Base-by-base conservation (phyloP, 37 sponge, comb jelly and placozoan genomes). In the Amphimedon queenslandica region DNA sequence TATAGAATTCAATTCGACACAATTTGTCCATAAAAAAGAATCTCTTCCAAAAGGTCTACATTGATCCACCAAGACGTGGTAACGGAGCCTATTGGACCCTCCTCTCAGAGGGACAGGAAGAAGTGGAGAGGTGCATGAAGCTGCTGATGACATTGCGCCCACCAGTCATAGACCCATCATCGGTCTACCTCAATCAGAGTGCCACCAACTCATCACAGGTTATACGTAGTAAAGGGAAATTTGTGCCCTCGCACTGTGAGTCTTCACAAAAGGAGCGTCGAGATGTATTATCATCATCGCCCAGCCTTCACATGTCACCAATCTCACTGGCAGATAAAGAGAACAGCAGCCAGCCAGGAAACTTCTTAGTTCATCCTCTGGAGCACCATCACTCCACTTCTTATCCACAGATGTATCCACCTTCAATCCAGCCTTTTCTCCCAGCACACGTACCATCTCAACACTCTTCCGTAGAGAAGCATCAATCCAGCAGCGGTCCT, bases 1-100 rank as follows among this genome's bases (percentile, higher is more conserved):
- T 38, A 42, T 43, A 91, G 92, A 91, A 91, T 40, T 91, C 92
- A 30, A 86, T 91, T n/a, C 79, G 92, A 1, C 92, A 91, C 69
- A 91, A 91, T 37, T 75, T 91, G 34, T 91, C 92, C 58, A 81
- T 91, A 10, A 78, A 88, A 0, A 86, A 87, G 72, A 74, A 29
- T 37, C 82, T 89, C 84, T 89, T 89, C 57, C 73, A 70, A 64
- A 89, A 83, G 76, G 77, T 78, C 21, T 68, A 82, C 70, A 65
- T 73, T n/a, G 80, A 79, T 27, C 77, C 80, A n/a, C 76, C 80
- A 61, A 61, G 76, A 3, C 42, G 84, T 2, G 81, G 84, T 37
- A 79, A 79, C 33, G 84, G 80, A 20, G 80, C 84, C 1, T 75
- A 83, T 37, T 89, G 89, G 89, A 66, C 75, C 29, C 84, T 89